phyloP scores from a whole-genome alignment of 2,797 vertebrate species.

The Eulemur coronatus region DNA sequence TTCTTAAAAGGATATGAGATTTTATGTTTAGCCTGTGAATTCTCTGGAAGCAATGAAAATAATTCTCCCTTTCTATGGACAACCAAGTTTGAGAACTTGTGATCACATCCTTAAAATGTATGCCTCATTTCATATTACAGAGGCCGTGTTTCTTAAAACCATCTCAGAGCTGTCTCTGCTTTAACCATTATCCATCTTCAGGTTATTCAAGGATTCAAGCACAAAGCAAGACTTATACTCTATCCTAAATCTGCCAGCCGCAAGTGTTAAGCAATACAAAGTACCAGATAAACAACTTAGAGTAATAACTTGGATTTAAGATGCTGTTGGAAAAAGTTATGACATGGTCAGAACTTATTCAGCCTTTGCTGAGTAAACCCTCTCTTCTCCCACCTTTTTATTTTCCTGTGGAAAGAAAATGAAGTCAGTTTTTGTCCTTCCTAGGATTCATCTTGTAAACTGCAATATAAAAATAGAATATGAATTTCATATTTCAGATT shows the following conservation, averaged over 20 bases:
- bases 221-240: slow-evolving; percentile 72
- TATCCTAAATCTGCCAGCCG: slow-evolving; percentile 76
- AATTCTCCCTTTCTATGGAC: neutral
- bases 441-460: slow-evolving; percentile 52
- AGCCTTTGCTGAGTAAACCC: slow-evolving; percentile 60
- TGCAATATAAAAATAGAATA: slow-evolving; percentile 54
- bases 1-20: neutral
- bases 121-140: slow-evolving; percentile 47
- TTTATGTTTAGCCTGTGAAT: neutral
- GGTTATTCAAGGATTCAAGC: slow-evolving; percentile 79
- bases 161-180: slow-evolving; percentile 69
- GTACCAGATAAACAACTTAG: slow-evolving; percentile 80
- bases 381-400: neutral
- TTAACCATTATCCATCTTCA: slow-evolving; percentile 56
- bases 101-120: slow-evolving; percentile 21
- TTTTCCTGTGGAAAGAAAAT: slow-evolving; percentile 31
- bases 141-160: slow-evolving; percentile 44
- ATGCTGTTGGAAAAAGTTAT: slow-evolving; percentile 63
- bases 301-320: slow-evolving; percentile 74
- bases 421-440: slow-evolving; percentile 61
- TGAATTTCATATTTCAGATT: slow-evolving; percentile 43
- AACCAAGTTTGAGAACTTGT: slow-evolving; percentile 10
- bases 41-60: neutral
- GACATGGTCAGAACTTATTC: slow-evolving; percentile 57
- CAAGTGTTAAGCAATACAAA: slow-evolving; percentile 74